Evolutionary conservation across 2,888 invertebrate genomes (phyloP).

Genomic region (Asteroscopus sphinx): DNA sequence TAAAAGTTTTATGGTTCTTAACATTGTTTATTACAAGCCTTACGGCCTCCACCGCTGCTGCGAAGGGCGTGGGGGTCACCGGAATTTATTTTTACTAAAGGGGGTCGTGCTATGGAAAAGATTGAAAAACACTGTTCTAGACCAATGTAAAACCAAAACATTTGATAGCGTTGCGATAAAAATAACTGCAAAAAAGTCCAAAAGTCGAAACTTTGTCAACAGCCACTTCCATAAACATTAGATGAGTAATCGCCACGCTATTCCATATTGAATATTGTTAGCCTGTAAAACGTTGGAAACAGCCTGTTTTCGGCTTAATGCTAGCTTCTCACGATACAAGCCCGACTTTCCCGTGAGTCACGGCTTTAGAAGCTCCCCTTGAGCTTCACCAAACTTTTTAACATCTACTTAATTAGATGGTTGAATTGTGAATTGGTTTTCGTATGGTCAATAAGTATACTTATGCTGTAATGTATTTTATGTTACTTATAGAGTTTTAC

Average conservation of each 20-base stretch:
- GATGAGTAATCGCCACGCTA: constrained; percentile 45
- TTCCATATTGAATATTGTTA: constrained; percentile 59
- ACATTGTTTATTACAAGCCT: too few species aligned
- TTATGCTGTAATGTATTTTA: constrained; percentile 30
- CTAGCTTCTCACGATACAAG: constrained; percentile 68
- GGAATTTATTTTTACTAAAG: too few species aligned
- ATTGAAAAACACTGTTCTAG: too few species aligned
- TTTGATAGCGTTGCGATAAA: background rate
- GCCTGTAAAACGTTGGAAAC: constrained; percentile 76
- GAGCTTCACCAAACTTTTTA: constrained; percentile 46
- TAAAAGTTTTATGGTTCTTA: too few species aligned
- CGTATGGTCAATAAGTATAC: constrained; percentile 39
- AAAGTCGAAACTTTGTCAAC: constrained; percentile 25
- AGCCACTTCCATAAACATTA: constrained; percentile 55
- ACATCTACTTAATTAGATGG: constrained; percentile 53
- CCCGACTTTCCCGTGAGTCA: constrained; percentile 50
- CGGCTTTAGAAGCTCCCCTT: constrained; percentile 32
- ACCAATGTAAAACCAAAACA: background rate
- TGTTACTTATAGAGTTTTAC: constrained; percentile 23
- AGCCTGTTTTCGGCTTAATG: constrained; percentile 71
- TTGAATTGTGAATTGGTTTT: constrained; percentile 46
- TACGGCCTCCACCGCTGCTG: too few species aligned
- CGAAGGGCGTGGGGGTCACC: too few species aligned
- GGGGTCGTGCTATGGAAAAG: too few species aligned
- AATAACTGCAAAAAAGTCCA: background rate